Evolutionary conservation across 2,113 vertebrate genomes (phyloP).

Genomic region (Stomatorhinus ivindoensis): DNA sequence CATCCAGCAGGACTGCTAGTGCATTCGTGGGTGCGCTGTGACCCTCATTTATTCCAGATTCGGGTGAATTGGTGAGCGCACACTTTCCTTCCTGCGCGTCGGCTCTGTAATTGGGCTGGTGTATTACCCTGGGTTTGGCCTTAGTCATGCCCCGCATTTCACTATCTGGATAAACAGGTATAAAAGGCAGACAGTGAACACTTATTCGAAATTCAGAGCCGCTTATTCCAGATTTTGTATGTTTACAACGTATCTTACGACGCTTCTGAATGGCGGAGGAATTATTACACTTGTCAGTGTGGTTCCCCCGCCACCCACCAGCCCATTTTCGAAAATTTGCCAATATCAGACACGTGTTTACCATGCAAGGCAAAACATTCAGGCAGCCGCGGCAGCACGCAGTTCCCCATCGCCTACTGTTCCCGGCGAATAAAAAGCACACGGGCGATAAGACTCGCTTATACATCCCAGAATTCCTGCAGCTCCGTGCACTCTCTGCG

Average conservation of each 20-base stretch:
- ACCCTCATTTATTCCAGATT: not conserved
- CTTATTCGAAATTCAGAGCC: not conserved
- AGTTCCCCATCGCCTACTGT: not conserved
- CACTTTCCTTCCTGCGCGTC: not conserved
- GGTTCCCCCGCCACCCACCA: not conserved
- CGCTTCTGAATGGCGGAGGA: not conserved
- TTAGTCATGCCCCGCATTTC: not conserved
- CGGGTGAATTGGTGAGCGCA: not conserved
- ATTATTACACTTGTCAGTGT: not conserved
- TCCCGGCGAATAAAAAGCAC: not conserved
- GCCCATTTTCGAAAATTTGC: slow-evolving; percentile 7
- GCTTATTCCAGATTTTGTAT: not conserved
- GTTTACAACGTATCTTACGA: not conserved
- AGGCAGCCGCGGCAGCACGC: not conserved
- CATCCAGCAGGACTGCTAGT: not conserved
- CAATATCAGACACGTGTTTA: slow-evolving; percentile 7
- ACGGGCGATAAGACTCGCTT: not conserved
- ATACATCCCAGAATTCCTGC: slow-evolving; percentile 33
- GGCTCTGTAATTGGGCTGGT: not conserved
- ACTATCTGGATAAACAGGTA: not conserved
- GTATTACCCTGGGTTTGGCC: not conserved
- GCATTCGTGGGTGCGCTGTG: not conserved
- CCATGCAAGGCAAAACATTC: not conserved
- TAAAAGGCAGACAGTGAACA: not conserved
- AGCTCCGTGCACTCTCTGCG: slow-evolving; percentile 62